Conservation (phyloP, 2,113 vertebrate genomes). For the Telmatochromis sp. region DNA sequence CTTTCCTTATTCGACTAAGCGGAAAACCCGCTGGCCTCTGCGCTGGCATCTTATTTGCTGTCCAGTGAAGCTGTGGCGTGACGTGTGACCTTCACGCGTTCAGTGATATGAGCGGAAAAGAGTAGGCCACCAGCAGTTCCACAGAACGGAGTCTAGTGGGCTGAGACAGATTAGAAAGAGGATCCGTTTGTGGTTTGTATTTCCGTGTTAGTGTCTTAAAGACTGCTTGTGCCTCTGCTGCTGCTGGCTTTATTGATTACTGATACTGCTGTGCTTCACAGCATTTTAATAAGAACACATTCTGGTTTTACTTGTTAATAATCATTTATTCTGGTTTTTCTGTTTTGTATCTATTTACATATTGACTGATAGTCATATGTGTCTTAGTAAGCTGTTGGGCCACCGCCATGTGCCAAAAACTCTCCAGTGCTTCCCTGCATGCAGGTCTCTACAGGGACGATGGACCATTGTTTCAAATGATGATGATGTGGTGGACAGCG, state of each 20-base stretch:
- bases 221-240: neutral
- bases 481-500: neutral
- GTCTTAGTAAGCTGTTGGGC: neutral
- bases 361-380: neutral
- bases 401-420: neutral
- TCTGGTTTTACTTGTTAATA: neutral
- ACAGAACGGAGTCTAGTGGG: neutral
- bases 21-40: neutral
- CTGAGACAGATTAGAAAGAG: neutral
- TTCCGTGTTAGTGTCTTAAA: neutral
- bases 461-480: neutral
- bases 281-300: neutral
- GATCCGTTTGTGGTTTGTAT: neutral
- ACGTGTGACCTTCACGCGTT: neutral
- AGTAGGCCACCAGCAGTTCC: neutral
- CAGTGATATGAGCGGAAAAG: neutral
- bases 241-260: neutral
- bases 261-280: neutral
- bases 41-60: neutral
- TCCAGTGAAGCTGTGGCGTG: neutral
- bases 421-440: neutral
- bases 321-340: neutral
- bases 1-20: neutral
- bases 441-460: fast-evolving
- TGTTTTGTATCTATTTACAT: neutral